Conservation (phyloP, 2,797 vertebrate species). For the Bryconaethiops microstoma region DNA sequence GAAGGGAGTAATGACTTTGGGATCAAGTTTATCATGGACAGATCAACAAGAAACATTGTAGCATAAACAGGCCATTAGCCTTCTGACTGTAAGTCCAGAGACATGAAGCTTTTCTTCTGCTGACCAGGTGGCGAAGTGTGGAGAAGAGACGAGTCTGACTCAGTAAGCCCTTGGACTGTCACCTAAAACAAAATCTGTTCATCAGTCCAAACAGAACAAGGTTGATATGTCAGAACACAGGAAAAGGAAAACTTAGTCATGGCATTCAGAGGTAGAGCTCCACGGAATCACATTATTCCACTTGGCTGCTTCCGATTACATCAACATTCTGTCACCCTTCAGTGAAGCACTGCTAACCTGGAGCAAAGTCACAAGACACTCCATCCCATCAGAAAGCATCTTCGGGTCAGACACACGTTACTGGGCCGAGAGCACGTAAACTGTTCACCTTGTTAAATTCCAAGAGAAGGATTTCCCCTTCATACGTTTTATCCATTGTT, state of each 20-base stretch:
- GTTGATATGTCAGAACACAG: not conserved
- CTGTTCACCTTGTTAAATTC: not conserved
- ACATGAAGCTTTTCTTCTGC: too few relatives aligned
- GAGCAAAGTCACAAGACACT: not conserved
- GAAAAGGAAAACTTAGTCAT: slow-evolving; percentile 14
- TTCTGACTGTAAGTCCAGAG: not conserved
- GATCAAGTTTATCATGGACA: not conserved
- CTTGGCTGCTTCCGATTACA: not conserved
- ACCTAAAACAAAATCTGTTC: slow-evolving; percentile 1
- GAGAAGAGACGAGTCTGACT: not conserved
- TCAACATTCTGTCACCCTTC: not conserved
- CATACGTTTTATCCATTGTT: not conserved
- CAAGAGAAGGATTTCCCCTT: not conserved
- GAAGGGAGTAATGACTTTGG: not conserved
- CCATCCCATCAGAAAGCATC: not conserved
- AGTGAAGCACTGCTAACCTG: not conserved
- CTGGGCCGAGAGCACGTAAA: not conserved
- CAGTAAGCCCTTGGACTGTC: not conserved
- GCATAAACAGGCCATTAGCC: not conserved
- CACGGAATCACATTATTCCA: not conserved
- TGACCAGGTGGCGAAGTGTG: not conserved
- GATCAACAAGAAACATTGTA: not conserved
- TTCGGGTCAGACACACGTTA: not conserved
- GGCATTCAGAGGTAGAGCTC: not conserved
- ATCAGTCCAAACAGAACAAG: not conserved